Evolutionary conservation across 2,888 invertebrate species (phyloP).

Genomic region (Polyommatus iphigenia): DNA sequence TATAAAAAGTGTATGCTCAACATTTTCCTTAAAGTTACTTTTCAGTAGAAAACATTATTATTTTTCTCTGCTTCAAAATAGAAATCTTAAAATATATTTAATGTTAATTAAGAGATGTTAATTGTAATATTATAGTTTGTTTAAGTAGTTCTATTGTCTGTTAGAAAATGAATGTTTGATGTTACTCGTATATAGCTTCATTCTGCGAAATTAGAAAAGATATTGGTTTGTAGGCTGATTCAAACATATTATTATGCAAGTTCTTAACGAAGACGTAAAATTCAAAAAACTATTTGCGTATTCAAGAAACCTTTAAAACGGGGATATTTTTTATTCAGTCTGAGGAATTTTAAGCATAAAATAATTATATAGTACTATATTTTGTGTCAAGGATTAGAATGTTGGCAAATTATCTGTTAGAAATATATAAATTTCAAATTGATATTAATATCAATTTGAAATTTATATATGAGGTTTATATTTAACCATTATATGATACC

Average conservation of each 20-base stretch:
- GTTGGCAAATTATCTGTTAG: not conserved
- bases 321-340: not conserved
- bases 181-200: slow-evolving; percentile 60
- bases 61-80: slow-evolving; percentile 15
- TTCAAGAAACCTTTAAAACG: not conserved
- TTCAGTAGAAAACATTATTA: slow-evolving; percentile 8
- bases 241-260: not conserved
- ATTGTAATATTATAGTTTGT: slow-evolving; percentile 29
- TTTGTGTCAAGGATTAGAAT: not conserved
- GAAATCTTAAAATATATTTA: slow-evolving; percentile 20
- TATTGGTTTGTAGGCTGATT: slow-evolving; percentile 27
- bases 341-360: too few relatives aligned
- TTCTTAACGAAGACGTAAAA: not conserved
- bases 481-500: not conserved
- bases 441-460: not conserved
- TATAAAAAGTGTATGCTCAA: slow-evolving; percentile 20
- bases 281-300: not conserved
- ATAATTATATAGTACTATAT: not conserved
- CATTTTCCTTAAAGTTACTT: not conserved
- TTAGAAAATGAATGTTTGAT: slow-evolving; percentile 64
- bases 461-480: not conserved
- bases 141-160: slow-evolving; percentile 44
- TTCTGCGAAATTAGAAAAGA: slow-evolving; percentile 24
- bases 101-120: slow-evolving; percentile 29
- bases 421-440: not conserved